phyloP scores from a whole-genome alignment of 2,797 vertebrate species.

The Choloepus didactylus region DNA sequence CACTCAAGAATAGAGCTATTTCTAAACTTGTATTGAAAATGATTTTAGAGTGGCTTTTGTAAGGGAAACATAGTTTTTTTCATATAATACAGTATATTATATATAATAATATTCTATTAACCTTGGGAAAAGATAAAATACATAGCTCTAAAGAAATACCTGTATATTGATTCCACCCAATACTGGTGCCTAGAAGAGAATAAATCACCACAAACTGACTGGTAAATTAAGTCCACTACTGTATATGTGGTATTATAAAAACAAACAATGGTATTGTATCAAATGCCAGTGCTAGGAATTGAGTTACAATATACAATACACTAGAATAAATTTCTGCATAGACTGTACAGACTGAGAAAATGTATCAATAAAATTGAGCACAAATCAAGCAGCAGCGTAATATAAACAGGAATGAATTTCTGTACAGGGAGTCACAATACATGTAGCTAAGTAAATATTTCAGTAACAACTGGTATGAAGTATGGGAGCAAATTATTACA shows the following conservation, averaged over 20 bases:
- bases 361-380: background rate
- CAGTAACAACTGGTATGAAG: background rate
- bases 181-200: background rate
- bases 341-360: background rate
- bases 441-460: slow-evolving; percentile 15
- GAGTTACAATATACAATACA: background rate
- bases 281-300: background rate
- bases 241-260: background rate
- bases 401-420: background rate
- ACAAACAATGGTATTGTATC: slow-evolving; percentile 52
- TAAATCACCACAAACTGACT: background rate
- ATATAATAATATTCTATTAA: background rate
- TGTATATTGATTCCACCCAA: background rate
- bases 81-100: background rate
- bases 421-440: background rate
- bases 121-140: background rate
- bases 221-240: background rate
- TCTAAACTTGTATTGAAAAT: slow-evolving; percentile 51
- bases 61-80: background rate
- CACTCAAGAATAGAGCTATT: background rate
- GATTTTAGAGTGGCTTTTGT: background rate
- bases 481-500: background rate
- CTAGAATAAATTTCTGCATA: slow-evolving; percentile 30
- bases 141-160: background rate
- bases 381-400: slow-evolving; percentile 9